A percentile compares a stretch with the other conserved stretches of the same genome.
These are phyloP conservation scores for Orthosia gothica DNA, from an alignment of 2,888 invertebrate species.

Conservation along the genomic window DNA sequence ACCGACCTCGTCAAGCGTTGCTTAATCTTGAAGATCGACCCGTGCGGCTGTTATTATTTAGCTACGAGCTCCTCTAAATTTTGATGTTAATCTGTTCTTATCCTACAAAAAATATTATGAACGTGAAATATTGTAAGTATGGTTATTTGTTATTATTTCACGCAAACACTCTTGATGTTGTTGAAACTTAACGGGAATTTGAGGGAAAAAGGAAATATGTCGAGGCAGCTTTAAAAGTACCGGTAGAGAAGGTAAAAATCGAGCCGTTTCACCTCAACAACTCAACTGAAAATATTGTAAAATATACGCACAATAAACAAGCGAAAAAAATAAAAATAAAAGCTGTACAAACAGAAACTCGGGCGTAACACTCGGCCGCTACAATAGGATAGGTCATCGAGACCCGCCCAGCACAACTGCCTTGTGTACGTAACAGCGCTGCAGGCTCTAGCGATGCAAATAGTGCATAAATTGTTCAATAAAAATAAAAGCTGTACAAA, in stretches of 20 bases:
- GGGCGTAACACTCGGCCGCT: constrained; percentile 43
- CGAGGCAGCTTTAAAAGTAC: background rate
- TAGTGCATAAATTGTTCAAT: constrained; percentile 47
- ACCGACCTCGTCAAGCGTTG: too few species aligned
- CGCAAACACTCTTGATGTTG: too few species aligned
- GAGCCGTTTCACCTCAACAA: constrained; percentile 2
- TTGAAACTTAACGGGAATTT: too few species aligned
- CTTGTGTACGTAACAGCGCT: constrained; percentile 13
- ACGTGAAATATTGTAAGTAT: too few species aligned
- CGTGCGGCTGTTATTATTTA: too few species aligned
- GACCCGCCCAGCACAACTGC: constrained; percentile 42
- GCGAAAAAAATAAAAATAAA: constrained; percentile 26
- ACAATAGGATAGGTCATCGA: constrained; percentile 53
- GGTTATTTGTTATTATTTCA: too few species aligned
- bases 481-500: too few species aligned
- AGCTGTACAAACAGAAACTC: constrained; percentile 36
- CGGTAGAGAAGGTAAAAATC: constrained; percentile 8
- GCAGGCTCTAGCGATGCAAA: constrained; percentile 20
- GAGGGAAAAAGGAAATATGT: background rate
- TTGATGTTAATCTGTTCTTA: background rate
- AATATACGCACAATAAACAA: constrained; percentile 32
- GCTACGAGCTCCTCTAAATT: too few species aligned
- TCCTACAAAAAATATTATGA: too few species aligned
- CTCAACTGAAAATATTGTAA: constrained; percentile 32
- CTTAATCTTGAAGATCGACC: too few species aligned